These are phyloP conservation scores for Chaetura pelagica DNA, from an alignment of 2,113 vertebrate species.

Conservation along the genomic window DNA sequence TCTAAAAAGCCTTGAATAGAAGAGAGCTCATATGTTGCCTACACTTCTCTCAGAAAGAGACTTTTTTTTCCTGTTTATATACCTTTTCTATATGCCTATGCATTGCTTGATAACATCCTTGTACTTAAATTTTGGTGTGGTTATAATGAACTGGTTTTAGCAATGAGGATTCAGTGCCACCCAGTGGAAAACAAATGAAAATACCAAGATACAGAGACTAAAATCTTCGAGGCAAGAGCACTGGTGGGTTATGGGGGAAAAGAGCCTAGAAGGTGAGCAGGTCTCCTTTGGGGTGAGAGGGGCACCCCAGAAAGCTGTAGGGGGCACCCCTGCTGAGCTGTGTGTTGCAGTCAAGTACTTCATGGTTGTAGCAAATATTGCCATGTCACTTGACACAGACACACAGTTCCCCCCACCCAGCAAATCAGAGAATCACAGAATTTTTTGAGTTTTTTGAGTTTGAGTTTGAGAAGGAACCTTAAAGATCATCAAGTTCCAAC, in stretches of 20 bases:
- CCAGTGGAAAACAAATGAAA: constrained; percentile 40
- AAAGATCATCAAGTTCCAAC: too few relatives aligned
- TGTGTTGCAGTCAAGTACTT: not conserved
- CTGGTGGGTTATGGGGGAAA: not conserved
- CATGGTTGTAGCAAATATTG: not conserved
- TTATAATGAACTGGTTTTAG: not conserved
- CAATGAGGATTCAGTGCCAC: constrained; percentile 43
- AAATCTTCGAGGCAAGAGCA: not conserved
- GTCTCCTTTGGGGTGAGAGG: not conserved
- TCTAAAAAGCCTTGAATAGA: not conserved
- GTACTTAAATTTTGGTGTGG: not conserved
- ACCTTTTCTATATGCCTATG: not conserved
- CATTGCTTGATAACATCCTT: not conserved
- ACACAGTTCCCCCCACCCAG: too few relatives aligned
- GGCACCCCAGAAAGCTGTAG: not conserved
- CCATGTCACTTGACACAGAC: not conserved
- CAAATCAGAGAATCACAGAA: too few relatives aligned
- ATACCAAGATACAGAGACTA: not conserved
- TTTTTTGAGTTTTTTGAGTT: too few relatives aligned
- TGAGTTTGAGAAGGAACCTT: too few relatives aligned
- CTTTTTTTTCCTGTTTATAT: not conserved
- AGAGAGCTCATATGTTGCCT: not conserved
- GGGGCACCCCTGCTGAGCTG: not conserved
- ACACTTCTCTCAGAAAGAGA: not conserved
- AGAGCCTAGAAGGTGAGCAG: not conserved